Evolutionary conservation across 2,113 vertebrate genomes (phyloP).

Genomic region (Echinops telfairi): DNA sequence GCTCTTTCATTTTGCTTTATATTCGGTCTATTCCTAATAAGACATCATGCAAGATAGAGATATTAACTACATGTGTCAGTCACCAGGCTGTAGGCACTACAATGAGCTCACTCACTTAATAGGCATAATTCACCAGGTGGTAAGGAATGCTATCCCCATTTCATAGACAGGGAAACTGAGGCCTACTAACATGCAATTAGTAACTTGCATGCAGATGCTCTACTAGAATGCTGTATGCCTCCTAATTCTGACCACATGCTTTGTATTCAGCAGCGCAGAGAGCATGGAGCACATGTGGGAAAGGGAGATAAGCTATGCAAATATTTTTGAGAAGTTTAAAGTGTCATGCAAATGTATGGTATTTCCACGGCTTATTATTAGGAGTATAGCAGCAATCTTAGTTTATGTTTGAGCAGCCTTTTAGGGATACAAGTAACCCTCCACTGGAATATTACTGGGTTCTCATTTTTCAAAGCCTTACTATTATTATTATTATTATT

Average conservation of each 20-base stretch:
- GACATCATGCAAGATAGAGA: neutral
- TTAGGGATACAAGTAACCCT: constrained; percentile 7
- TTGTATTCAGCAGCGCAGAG: neutral
- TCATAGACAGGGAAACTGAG: neutral
- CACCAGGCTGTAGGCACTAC: neutral
- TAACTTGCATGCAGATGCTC: neutral
- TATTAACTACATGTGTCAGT: neutral
- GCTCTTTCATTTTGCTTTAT: neutral
- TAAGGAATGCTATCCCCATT: neutral
- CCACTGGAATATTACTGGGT: neutral
- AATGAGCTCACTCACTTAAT: neutral
- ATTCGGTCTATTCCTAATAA: neutral
- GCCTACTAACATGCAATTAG: neutral
- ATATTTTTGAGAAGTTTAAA: neutral
- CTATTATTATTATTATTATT: neutral
- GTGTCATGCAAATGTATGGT: neutral
- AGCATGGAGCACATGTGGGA: neutral
- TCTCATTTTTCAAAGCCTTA: neutral
- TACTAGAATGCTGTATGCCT: neutral
- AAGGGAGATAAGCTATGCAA: neutral
- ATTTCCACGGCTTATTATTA: neutral
- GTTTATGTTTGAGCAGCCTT: neutral
- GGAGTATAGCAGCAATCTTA: neutral
- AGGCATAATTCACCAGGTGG: neutral
- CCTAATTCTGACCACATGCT: neutral